phyloP scores from a whole-genome alignment of 2,888 invertebrate genomes.

The Gortyna flavago region DNA sequence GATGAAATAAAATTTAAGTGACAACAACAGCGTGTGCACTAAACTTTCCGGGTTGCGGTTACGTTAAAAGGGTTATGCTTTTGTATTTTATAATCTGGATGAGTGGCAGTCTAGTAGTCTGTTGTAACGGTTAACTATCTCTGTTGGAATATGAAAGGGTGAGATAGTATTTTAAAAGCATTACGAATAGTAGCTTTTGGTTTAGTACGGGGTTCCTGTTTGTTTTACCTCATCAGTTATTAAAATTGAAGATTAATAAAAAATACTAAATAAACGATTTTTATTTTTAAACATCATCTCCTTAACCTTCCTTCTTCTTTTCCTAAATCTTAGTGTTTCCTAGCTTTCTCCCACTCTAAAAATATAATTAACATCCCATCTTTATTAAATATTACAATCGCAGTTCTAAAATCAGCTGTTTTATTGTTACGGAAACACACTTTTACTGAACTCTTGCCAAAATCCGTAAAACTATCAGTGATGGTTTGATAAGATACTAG shows the following conservation, averaged over 20 bases:
- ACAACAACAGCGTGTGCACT: conserved; percentile 39
- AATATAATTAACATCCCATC: background rate
- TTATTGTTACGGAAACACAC: background rate
- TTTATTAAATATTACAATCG: background rate
- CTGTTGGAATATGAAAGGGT: background rate
- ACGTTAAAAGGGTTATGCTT: conserved; percentile 44
- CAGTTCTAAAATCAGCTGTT: background rate
- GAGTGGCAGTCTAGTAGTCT: conserved; percentile 24
- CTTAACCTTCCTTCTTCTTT: too few species aligned
- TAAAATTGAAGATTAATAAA: background rate
- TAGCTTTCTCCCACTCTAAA: background rate
- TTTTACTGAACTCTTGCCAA: background rate
- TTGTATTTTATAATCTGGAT: conserved; percentile 53
- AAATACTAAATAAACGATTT: background rate
- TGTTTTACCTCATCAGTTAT: background rate
- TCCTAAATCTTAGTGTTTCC: background rate
- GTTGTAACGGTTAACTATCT: conserved; percentile 26
- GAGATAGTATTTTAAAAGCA: background rate
- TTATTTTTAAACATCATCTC: background rate
- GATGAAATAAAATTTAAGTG: conserved; percentile 58
- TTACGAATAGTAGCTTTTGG: background rate
- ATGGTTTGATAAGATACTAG: background rate
- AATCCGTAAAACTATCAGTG: background rate
- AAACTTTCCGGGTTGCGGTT: conserved; percentile 43
- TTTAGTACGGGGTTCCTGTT: background rate